phyloP scores from a whole-genome alignment of 2,797 vertebrate species.

The Centroberyx gerrardi region DNA sequence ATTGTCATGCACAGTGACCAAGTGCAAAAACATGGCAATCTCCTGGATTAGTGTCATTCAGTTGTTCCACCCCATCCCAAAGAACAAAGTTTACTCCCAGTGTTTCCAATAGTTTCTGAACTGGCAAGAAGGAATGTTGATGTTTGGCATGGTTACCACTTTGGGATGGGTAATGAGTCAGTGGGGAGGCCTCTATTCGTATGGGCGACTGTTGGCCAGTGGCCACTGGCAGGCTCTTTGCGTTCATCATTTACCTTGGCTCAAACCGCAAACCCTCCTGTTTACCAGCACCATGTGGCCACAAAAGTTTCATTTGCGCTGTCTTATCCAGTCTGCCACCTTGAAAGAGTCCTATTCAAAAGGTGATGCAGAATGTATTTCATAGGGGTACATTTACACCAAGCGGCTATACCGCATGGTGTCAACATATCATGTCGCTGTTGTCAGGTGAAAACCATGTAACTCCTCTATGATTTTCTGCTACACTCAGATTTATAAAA shows the following conservation, averaged over 20 bases:
- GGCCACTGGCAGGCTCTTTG: too few species aligned
- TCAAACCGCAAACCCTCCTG: conserved; percentile 31
- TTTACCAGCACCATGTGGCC: conserved; percentile 60
- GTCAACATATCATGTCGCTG: neutral
- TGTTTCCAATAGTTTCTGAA: conserved; percentile 9
- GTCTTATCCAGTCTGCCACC: conserved; percentile 46
- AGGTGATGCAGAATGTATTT: conserved; percentile 3
- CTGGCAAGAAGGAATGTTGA: neutral
- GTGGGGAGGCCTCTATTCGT: conserved; percentile 42
- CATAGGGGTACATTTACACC: neutral
- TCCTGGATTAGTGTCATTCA: neutral
- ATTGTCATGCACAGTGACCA: neutral
- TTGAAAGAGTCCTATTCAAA: conserved; percentile 34
- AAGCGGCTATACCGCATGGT: neutral
- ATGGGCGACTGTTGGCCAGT: conserved; percentile 46
- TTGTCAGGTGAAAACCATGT: neutral
- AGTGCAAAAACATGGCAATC: neutral
- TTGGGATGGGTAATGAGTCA: conserved; percentile 39
- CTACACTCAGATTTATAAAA: too few species aligned
- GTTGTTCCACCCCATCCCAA: neutral
- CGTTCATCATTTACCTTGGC: conserved; percentile 55
- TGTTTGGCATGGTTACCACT: conserved; percentile 37
- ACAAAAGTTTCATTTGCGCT: conserved; percentile 38
- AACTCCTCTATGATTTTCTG: neutral
- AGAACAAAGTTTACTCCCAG: neutral